phyloP scores from a whole-genome alignment of 2,113 vertebrate genomes.

The Mustelus asterias region DNA sequence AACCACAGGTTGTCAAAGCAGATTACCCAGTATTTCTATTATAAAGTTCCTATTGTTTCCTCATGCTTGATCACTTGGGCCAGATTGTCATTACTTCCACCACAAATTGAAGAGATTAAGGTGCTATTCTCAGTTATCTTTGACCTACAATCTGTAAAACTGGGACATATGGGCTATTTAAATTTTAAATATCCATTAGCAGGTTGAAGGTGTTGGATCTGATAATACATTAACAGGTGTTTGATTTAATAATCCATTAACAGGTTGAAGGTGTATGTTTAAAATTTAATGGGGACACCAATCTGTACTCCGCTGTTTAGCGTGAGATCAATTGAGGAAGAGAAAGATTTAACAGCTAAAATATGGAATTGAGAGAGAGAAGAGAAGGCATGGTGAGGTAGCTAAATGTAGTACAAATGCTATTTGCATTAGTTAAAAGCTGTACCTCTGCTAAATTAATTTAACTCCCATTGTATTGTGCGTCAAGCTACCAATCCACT shows the following conservation, averaged over 20 bases:
- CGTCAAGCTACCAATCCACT: background rate
- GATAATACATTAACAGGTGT: background rate
- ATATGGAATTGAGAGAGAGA: background rate
- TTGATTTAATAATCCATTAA: background rate
- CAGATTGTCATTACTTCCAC: background rate
- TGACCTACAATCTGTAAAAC: background rate
- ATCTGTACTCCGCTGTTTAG: background rate
- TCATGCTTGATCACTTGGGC: background rate
- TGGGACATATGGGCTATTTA: background rate
- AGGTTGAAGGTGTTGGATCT: background rate
- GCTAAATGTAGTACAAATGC: background rate
- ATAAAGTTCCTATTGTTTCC: background rate
- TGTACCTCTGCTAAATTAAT: background rate
- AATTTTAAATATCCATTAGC: background rate
- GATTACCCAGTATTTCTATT: background rate
- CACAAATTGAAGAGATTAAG: background rate
- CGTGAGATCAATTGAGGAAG: background rate
- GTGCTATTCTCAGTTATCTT: background rate
- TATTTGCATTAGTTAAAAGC: background rate
- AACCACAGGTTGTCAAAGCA: background rate
- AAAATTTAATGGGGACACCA: conserved; percentile 9
- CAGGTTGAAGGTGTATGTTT: background rate
- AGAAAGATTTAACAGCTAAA: conserved; percentile 1
- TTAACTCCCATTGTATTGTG: background rate
- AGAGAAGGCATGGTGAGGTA: background rate